Conservation (phyloP, 1,140 invertebrate genomes). For the Mesaphorura yosii region DNA sequence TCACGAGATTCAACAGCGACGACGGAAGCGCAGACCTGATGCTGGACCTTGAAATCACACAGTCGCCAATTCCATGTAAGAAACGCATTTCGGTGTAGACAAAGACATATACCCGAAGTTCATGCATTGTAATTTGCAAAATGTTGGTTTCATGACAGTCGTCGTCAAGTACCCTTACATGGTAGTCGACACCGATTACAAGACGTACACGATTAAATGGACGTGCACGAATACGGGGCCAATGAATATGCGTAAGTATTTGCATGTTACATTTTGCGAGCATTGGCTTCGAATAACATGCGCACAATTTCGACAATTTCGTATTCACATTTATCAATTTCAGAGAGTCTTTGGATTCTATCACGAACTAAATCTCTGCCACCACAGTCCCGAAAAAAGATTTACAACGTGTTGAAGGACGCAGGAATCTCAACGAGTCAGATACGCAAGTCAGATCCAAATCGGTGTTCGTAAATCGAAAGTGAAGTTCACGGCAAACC, state of each 20-base stretch:
- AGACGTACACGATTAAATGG: constrained; percentile 35
- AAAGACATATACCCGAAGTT: constrained; percentile 4
- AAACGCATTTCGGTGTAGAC: constrained; percentile 32
- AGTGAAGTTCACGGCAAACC: no score
- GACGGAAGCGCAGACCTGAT: constrained; percentile 19
- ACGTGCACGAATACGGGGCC: constrained; percentile 30
- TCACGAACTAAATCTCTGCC: constrained; percentile 11
- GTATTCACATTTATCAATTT: not conserved
- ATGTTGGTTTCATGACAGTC: no score
- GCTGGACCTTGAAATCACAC: constrained; percentile 14
- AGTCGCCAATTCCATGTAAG: constrained; percentile 37
- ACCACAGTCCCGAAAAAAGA: not conserved
- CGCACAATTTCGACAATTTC: not conserved
- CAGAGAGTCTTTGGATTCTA: constrained; percentile 25
- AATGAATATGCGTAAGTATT: constrained; percentile 27
- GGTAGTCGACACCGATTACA: constrained; percentile 36
- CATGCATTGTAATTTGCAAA: no score
- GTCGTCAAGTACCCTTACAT: constrained; percentile 29
- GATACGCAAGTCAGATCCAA: not conserved
- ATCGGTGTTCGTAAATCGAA: no score
- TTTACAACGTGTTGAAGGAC: constrained; percentile 5
- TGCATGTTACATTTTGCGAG: no score
- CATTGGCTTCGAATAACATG: no score
- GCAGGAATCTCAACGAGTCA: not conserved
- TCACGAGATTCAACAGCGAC: constrained; percentile 9